A percentile compares a stretch with the other conserved stretches of the same genome.
phyloP scores from a whole-genome alignment of 1,140 invertebrate genomes.

The Drosophila nasuta region DNA sequence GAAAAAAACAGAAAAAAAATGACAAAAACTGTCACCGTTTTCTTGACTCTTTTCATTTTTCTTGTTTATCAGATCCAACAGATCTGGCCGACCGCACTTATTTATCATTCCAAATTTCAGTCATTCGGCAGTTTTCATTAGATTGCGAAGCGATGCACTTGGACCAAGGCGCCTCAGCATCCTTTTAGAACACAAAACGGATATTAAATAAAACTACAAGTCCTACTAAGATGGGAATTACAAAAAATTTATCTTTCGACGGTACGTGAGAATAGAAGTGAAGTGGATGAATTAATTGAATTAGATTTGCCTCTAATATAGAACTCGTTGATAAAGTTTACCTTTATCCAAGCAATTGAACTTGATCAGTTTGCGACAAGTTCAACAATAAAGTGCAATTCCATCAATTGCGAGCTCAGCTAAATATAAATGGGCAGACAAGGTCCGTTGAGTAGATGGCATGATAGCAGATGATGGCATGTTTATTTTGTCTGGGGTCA shows the following conservation, averaged over 20 bases:
- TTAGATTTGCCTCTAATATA: constrained; percentile 1
- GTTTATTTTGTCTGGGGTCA: constrained; percentile 15
- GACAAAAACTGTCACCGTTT: constrained; percentile 62
- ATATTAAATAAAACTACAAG: neutral
- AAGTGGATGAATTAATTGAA: neutral
- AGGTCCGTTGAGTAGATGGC: neutral
- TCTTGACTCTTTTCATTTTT: constrained; percentile 80
- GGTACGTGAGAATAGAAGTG: constrained; percentile 54
- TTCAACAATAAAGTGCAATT: constrained; percentile 19
- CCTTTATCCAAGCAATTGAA: neutral
- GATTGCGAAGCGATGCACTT: constrained; percentile 74
- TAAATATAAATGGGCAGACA: constrained; percentile 1
- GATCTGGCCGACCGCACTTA: constrained; percentile 60
- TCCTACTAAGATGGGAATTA: constrained; percentile 45
- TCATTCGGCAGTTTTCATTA: constrained; percentile 77
- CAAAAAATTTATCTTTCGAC: constrained; percentile 74
- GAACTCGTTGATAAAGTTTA: neutral
- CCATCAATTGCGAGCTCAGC: neutral
- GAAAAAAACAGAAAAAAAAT: constrained; percentile 10
- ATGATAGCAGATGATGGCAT: neutral
- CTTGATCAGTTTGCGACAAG: constrained; percentile 18
- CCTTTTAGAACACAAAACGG: constrained; percentile 4
- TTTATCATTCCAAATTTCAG: constrained; percentile 71
- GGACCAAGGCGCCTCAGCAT: constrained; percentile 15
- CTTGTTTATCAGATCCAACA: constrained; percentile 69